Base-by-base conservation (phyloP, 1,140 invertebrate species). In the Ceratosolen fusciceps region DNA sequence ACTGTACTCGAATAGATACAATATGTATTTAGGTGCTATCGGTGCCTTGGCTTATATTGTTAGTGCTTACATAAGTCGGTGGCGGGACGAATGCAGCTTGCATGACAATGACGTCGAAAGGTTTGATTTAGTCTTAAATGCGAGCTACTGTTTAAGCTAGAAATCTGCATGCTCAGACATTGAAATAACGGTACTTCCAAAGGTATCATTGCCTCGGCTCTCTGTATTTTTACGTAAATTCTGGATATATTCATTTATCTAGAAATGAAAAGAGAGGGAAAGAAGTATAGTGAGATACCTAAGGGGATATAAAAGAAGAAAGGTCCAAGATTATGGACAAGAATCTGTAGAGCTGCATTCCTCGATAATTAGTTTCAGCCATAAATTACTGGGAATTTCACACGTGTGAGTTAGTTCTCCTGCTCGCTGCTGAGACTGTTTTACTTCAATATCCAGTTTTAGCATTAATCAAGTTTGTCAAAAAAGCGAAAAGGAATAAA, bases 321-420 rank as follows among this genome's bases (percentile, higher is more conserved):
- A 86, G 80, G 81, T 76, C 77, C 81, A 78, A 82, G 82, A 79
- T 79, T 79, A 79, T 74, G 77, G 77, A 79, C 58, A 77, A 83
- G 84, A 85, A 83, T 86, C 83, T 82, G 83, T 86, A 85, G 82
- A 88, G 87, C 87, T 87, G 87, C 87, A 88, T 88, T 88, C 87
- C 84, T 86, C 83, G 86, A 84, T 88, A 88, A 88, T 88, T 88
- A 88, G 87, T 88, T 86, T 88, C 86, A 88, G 86, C 87, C 87
- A 88, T 88, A 88, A 88, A 88, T 88, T 88, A 88, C 86, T 83
- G 83, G 83, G 84, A 85, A 87, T 88, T 88, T 85, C 86, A 83
- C 82, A 85, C 84, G 83, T 87, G 82, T 83, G 77, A 29, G 83
- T 83, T 84, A 83, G 79, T 81, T 80, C 81, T 81, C 84, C 80